These are phyloP conservation scores for Amblyopsis rosae DNA, from an alignment of 2,113 vertebrate genomes.

Conservation along the genomic window DNA sequence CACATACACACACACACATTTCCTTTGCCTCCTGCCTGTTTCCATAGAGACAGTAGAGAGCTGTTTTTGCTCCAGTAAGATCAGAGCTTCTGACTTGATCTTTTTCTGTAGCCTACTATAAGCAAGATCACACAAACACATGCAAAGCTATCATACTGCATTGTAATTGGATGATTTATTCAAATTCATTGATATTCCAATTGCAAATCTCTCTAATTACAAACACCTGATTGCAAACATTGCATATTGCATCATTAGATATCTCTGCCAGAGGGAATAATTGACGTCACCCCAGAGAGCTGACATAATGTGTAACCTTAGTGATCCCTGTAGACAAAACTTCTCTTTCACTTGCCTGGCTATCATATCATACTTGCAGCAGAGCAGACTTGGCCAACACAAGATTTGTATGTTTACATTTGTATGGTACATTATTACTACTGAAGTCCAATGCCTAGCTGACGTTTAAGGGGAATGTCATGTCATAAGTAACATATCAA, in stretches of 20 bases:
- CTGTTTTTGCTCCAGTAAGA: slow-evolving; percentile 43
- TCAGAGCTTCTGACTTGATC: slow-evolving; percentile 48
- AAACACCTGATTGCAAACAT: not conserved
- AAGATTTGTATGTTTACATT: too few relatives aligned
- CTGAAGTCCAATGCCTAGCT: too few relatives aligned
- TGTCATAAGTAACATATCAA: too few relatives aligned
- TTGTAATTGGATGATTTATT: not conserved
- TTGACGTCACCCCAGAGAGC: not conserved
- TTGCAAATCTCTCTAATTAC: not conserved
- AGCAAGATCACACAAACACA: slow-evolving; percentile 21
- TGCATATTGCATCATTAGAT: not conserved
- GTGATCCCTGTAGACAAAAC: not conserved
- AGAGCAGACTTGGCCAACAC: too few relatives aligned
- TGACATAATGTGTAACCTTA: not conserved
- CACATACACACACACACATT: slow-evolving; percentile 18
- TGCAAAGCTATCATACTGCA: slow-evolving; percentile 1
- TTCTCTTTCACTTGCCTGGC: not conserved
- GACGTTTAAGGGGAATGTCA: too few relatives aligned
- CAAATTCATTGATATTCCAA: not conserved
- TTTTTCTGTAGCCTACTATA: slow-evolving; percentile 1
- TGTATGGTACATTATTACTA: too few relatives aligned
- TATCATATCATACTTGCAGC: too few relatives aligned
- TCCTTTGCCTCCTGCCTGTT: slow-evolving; percentile 54
- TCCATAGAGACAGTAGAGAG: slow-evolving; percentile 65
- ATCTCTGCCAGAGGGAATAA: not conserved